A percentile compares a stretch with the other conserved stretches of the same genome.
Conservation (phyloP, 2,888 invertebrate genomes). For the Diarsia rubi region DNA sequence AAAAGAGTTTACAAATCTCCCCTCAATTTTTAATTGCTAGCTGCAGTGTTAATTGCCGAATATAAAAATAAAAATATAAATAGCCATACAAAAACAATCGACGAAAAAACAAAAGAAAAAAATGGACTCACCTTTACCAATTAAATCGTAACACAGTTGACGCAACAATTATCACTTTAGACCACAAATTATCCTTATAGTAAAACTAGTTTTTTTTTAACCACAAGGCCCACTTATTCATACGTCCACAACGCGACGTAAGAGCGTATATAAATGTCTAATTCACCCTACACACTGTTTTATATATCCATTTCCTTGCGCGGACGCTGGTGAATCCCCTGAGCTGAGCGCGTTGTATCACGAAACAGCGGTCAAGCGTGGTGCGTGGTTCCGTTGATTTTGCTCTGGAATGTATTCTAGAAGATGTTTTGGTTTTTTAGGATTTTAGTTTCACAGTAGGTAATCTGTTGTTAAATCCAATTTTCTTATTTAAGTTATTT, state of each 20-base stretch:
- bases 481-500: no score
- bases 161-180: conserved; percentile 17
- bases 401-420: background rate
- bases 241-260: conserved; percentile 45
- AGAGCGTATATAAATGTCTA: conserved; percentile 64
- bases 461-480: background rate
- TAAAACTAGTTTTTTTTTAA: conserved; percentile 27
- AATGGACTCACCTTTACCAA: conserved; percentile 43
- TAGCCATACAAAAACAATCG: background rate
- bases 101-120: background rate
- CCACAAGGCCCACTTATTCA: conserved; percentile 5
- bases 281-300: conserved; percentile 64
- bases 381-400: conserved; percentile 53
- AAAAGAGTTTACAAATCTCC: background rate
- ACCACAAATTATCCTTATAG: conserved; percentile 34
- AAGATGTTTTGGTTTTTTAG: background rate
- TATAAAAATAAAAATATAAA: background rate
- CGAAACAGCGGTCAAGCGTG: conserved; percentile 47
- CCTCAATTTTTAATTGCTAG: background rate
- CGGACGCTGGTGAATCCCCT: conserved; percentile 75
- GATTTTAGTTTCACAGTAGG: background rate
- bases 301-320: conserved; percentile 69
- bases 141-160: conserved; percentile 21
- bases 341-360: conserved; percentile 34
- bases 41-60: background rate